Percentiles rank a stretch among this genome's conserved stretches.
Conservation (phyloP, 2,888 invertebrate genomes). For the Yponomeuta sedellus region DNA sequence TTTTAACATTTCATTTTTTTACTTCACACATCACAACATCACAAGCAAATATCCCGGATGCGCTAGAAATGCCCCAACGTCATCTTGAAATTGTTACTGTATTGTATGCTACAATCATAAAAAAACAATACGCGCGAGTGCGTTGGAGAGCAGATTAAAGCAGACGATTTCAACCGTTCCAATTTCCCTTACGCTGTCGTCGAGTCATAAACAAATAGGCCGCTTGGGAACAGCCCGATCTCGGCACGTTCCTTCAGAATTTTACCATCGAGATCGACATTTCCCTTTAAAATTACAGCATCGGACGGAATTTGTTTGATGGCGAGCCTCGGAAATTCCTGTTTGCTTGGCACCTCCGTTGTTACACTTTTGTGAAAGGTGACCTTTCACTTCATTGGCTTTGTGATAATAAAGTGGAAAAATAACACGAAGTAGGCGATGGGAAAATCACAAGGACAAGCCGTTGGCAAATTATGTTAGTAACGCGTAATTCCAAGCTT, state of each 20-base stretch:
- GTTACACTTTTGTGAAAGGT: neutral
- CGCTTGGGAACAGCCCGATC: neutral
- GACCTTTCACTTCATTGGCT: neutral
- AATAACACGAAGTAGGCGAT: neutral
- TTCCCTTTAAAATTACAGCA: slow-evolving; percentile 16
- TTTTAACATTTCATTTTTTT: too few relatives aligned
- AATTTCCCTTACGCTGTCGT: too few relatives aligned
- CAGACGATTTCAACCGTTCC: too few relatives aligned
- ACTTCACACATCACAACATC: too few relatives aligned
- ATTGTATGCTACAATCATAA: too few relatives aligned
- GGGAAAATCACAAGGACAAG: neutral
- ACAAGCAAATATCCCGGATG: too few relatives aligned
- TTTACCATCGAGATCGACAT: slow-evolving; percentile 15
- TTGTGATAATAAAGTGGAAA: neutral
- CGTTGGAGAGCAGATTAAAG: too few relatives aligned
- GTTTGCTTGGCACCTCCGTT: neutral
- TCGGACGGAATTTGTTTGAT: slow-evolving; percentile 13
- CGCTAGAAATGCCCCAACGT: too few relatives aligned
- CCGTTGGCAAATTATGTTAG: neutral
- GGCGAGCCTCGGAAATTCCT: slow-evolving; percentile 4
- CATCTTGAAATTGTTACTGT: too few relatives aligned
- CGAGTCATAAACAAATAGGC: neutral
- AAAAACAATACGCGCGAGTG: too few relatives aligned
- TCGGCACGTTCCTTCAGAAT: slow-evolving; percentile 13
- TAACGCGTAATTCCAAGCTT: neutral